phyloP scores from a whole-genome alignment of 2,888 invertebrate genomes.

The Ctenicera cuprea region DNA sequence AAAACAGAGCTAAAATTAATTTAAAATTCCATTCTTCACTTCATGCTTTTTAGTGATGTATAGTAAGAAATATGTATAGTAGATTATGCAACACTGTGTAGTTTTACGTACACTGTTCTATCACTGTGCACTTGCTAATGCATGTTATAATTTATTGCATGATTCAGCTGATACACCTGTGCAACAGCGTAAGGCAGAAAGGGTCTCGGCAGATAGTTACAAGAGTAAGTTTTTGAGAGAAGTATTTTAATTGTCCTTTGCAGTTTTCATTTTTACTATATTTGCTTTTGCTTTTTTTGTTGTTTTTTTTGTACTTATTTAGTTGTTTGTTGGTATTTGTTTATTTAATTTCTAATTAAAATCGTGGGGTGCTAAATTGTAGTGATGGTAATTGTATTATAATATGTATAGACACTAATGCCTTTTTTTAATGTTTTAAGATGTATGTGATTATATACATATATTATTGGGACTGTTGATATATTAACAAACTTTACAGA shows the following conservation, averaged over 20 bases:
- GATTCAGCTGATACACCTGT: constrained; percentile 48
- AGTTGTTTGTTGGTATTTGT: no score
- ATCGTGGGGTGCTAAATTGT: neutral
- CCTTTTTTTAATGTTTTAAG: no score
- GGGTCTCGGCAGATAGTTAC: constrained; percentile 53
- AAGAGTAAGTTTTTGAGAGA: constrained; percentile 54
- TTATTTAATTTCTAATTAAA: neutral
- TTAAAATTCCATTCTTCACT: no score
- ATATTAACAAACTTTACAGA: constrained; percentile 33
- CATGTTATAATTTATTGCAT: constrained; percentile 52
- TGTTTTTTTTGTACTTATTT: neutral
- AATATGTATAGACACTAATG: neutral
- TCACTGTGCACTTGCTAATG: constrained; percentile 17
- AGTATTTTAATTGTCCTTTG: neutral
- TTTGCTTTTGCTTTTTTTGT: constrained; percentile 15
- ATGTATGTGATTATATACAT: neutral
- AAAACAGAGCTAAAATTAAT: no score
- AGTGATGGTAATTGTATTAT: neutral
- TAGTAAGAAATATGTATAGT: no score
- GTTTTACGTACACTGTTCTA: neutral
- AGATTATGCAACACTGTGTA: no score
- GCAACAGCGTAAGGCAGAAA: constrained; percentile 51
- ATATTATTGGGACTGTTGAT: neutral
- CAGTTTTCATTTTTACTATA: constrained; percentile 7
- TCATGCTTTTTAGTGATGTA: no score